Evolutionary conservation across 2,113 vertebrate genomes (phyloP).

Genomic region (Noctilio leporinus): DNA sequence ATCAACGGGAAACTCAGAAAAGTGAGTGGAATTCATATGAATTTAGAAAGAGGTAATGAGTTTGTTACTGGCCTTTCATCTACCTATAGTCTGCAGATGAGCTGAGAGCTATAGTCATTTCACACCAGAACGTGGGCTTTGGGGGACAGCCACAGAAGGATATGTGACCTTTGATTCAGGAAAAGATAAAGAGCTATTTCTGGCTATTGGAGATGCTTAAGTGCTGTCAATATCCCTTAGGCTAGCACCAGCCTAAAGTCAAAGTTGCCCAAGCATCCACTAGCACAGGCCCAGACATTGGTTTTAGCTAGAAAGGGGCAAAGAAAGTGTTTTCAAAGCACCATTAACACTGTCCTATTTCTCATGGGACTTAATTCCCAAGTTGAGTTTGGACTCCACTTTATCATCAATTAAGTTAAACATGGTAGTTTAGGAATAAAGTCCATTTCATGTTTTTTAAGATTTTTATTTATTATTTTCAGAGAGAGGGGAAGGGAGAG

Average conservation of each 20-base stretch:
- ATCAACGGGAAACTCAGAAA: constrained; percentile 15
- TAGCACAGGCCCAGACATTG: background rate
- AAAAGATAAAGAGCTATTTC: background rate
- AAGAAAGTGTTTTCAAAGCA: background rate
- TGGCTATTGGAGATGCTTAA: background rate
- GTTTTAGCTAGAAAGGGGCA: background rate
- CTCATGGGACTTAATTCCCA: background rate
- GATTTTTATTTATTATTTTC: no score
- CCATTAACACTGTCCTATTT: background rate
- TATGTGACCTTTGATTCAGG: background rate
- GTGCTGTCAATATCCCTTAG: background rate
- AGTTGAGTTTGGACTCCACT: background rate
- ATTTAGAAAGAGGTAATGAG: background rate
- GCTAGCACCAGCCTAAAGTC: background rate
- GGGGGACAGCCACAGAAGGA: background rate
- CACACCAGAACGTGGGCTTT: background rate
- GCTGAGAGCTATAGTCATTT: background rate
- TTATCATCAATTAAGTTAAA: constrained; percentile 5
- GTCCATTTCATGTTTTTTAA: background rate
- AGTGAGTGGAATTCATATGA: background rate
- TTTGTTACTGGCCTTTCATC: background rate
- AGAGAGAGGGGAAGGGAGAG: no score
- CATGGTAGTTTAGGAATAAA: background rate
- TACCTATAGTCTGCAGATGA: background rate
- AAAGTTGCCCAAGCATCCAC: background rate